These are phyloP conservation scores for Amphilophus citrinellus DNA, from an alignment of 2,113 vertebrate species.

Conservation along the genomic window DNA sequence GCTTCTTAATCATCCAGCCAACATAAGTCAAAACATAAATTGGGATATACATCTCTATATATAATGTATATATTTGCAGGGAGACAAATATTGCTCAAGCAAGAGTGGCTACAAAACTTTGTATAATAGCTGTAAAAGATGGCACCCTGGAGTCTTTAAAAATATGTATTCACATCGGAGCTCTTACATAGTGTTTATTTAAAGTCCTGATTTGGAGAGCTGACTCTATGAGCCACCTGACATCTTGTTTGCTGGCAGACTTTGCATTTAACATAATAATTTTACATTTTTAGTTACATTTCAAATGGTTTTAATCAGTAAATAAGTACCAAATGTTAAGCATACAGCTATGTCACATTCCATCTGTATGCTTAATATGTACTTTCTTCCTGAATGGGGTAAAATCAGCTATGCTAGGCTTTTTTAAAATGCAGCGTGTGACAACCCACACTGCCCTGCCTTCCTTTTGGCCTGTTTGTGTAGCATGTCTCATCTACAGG, in stretches of 20 bases:
- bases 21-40: not conserved
- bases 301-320: not conserved
- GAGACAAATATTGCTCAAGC: not conserved
- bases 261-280: conserved; percentile 1
- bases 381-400: no score
- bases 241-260: not conserved
- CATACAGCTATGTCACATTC: not conserved
- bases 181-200: not conserved
- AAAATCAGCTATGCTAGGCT: no score
- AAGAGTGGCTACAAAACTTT: not conserved
- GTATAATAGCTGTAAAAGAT: not conserved
- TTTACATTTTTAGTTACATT: not conserved
- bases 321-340: not conserved
- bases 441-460: no score
- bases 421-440: no score
- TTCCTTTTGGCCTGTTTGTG: no score
- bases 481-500: no score
- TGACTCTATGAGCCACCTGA: not conserved
- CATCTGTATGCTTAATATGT: no score
- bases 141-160: not conserved
- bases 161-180: not conserved
- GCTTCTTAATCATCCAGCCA: not conserved
- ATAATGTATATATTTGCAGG: not conserved
- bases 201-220: not conserved
- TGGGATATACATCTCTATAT: not conserved